A percentile compares a stretch with the other conserved stretches of the same genome.
These are phyloP conservation scores for Oscheius sp. DNA, from an alignment of 2,888 invertebrate genomes.

Conservation along the genomic window DNA sequence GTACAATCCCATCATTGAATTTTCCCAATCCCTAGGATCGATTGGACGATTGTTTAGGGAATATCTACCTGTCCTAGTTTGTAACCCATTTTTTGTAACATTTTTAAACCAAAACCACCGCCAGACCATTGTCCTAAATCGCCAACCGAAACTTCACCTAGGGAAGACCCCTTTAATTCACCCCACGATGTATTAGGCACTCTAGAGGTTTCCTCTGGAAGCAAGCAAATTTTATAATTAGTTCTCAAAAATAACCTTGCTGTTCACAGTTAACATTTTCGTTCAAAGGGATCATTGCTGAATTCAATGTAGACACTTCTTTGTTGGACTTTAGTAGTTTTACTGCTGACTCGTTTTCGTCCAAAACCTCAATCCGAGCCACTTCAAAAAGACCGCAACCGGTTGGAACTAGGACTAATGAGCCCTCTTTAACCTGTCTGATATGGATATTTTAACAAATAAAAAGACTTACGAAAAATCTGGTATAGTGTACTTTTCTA, in stretches of 20 bases:
- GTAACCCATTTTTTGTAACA: constrained; percentile 63
- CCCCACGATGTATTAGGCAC: constrained; percentile 38
- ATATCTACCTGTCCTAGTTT: constrained; percentile 45
- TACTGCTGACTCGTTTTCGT: constrained; percentile 55
- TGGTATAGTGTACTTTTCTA: constrained; percentile 54
- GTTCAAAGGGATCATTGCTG: constrained; percentile 44
- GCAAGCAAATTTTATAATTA: neutral
- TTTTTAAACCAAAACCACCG: constrained; percentile 55
- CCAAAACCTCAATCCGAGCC: constrained; percentile 49
- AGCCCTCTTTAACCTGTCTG: constrained; percentile 30
- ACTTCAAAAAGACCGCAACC: constrained; percentile 52
- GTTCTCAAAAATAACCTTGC: neutral
- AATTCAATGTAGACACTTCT: constrained; percentile 38
- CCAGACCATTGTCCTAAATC: constrained; percentile 58
- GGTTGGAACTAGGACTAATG: constrained; percentile 44
- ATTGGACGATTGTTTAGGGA: neutral
- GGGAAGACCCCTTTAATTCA: constrained; percentile 39
- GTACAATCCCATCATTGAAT: constrained; percentile 59
- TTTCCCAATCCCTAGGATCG: constrained; percentile 53
- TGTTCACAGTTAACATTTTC: constrained; percentile 29
- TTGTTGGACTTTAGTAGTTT: constrained; percentile 46
- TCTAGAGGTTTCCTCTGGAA: constrained; percentile 4
- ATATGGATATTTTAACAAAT: constrained; percentile 16
- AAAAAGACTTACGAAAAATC: constrained; percentile 41
- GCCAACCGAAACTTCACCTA: constrained; percentile 39